A percentile compares a stretch with the other conserved stretches of the same genome.
Conservation (phyloP, 2,888 invertebrate genomes). For the Erpobdella octoculata region DNA sequence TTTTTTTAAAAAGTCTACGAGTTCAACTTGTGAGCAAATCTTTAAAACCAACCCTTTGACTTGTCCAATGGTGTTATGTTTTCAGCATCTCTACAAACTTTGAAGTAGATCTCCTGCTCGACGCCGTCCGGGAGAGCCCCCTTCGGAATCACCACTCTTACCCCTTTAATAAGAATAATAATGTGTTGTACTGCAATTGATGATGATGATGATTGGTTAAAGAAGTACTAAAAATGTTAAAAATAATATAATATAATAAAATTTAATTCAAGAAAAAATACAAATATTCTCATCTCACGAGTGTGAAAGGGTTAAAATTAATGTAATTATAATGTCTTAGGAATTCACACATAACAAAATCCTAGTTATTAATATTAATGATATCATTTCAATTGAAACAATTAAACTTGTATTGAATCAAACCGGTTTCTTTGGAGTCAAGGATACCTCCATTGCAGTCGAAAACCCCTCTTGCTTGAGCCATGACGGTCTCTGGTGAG, state of each 20-base stretch:
- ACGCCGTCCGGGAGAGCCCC: constrained; percentile 75
- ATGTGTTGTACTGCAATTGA: background rate
- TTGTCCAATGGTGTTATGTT: constrained; percentile 72
- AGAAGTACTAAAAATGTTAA: background rate
- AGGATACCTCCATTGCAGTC: constrained; percentile 63
- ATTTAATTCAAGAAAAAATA: too few relatives aligned
- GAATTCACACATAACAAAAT: too few relatives aligned
- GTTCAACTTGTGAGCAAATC: too few relatives aligned
- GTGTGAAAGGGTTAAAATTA: too few relatives aligned
- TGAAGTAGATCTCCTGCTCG: constrained; percentile 86
- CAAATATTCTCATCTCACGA: too few relatives aligned
- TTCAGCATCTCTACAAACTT: constrained; percentile 62
- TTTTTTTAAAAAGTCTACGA: too few relatives aligned
- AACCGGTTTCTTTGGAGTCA: constrained; percentile 72
- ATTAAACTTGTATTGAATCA: too few relatives aligned
- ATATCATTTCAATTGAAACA: too few relatives aligned
- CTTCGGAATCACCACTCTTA: constrained; percentile 77
- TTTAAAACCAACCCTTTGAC: constrained; percentile 69
- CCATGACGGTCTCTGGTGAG: constrained; percentile 48
- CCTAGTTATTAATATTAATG: too few relatives aligned
- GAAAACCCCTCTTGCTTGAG: constrained; percentile 50
- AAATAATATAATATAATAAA: background rate
- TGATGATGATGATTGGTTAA: background rate
- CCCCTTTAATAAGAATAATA: constrained; percentile 55
- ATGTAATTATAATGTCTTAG: too few relatives aligned